Base-by-base conservation (phyloP, 2,888 invertebrate genomes). In the Lithophane semibrunnea region DNA sequence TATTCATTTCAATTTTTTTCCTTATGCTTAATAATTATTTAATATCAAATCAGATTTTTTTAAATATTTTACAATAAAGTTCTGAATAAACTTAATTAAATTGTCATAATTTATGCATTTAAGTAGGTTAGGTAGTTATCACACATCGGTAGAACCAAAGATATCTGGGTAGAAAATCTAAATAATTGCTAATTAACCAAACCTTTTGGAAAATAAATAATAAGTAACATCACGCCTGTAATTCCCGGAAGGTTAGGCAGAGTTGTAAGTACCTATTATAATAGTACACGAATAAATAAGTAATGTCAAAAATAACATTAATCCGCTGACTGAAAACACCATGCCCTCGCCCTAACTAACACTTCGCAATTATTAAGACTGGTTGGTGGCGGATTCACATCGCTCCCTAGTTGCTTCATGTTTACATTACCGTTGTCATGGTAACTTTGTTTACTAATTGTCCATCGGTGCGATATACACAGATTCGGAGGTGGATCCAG, bases 371-470 rank as follows among this genome's bases (percentile, higher is more conserved):
- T 91, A 91, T 89, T 89, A 89, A 85, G 88, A 90, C 89, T 83
- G 88, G 86, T 85, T 86, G 69, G 78, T 87, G 75, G 79, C 77
- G 77, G 82, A 88, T 86, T 84, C 86, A 86, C 86, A 84, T 77
- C 85, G 82, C 86, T 86, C 85, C 82, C 85, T 73, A 73, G 75
- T 75, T 56, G 69, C 49, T 73, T 75, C 80, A 58, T 92, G 91
- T 92, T 91, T 92, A 90, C 88, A 85, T 85, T 87, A 83, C 82
- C 64, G 91, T 92, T 90, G 77, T 90, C 81, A 89, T 90, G 86
- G 90, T 82, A 78, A 91, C 90, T 77, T 72, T 91, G 91, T 91
- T 91, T 91, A 88, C 86, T 86, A 85, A 89, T 88, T 88, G 81
- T 86, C 84, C 84, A 79, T 84, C 84, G 81, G 71, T 79, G 73